A percentile compares a stretch with the other conserved stretches of the same genome.
Conservation (phyloP, 2,113 vertebrate species). For the Syrmaticus mikado region DNA sequence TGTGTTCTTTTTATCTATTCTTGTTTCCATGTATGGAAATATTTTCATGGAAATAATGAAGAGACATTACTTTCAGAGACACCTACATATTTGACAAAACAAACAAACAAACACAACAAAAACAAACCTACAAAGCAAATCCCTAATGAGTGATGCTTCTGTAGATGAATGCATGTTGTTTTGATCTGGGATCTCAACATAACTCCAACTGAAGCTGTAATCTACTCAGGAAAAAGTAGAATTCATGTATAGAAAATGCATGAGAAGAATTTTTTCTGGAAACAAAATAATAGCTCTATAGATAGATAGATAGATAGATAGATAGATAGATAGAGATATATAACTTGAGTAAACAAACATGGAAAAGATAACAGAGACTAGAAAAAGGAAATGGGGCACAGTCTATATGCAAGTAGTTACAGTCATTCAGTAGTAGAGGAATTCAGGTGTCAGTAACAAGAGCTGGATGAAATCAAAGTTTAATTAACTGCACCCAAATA, state of each 20-base stretch:
- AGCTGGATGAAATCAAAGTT: neutral
- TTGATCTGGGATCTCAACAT: slow-evolving; percentile 11
- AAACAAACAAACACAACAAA: neutral
- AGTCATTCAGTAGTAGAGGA: rapidly evolving
- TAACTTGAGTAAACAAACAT: neutral
- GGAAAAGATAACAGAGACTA: neutral
- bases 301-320: too few relatives aligned
- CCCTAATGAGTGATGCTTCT: neutral
- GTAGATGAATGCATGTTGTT: neutral
- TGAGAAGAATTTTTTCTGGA: neutral
- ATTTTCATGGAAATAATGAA: too few relatives aligned
- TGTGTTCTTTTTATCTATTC: too few relatives aligned
- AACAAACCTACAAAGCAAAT: neutral
- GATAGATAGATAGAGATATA: neutral
- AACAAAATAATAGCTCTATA: neutral
- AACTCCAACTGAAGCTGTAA: neutral
- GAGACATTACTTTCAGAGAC: too few relatives aligned
- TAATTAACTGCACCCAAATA: neutral
- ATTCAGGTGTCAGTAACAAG: rapidly evolving
- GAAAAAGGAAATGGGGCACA: neutral
- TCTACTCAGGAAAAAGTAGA: neutral
- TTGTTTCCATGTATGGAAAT: too few relatives aligned
- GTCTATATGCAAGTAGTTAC: neutral
- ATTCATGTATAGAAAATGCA: neutral
- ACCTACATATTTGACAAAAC: neutral